Conservation (phyloP, 2,113 vertebrate species). For the Galeopterus variegatus region DNA sequence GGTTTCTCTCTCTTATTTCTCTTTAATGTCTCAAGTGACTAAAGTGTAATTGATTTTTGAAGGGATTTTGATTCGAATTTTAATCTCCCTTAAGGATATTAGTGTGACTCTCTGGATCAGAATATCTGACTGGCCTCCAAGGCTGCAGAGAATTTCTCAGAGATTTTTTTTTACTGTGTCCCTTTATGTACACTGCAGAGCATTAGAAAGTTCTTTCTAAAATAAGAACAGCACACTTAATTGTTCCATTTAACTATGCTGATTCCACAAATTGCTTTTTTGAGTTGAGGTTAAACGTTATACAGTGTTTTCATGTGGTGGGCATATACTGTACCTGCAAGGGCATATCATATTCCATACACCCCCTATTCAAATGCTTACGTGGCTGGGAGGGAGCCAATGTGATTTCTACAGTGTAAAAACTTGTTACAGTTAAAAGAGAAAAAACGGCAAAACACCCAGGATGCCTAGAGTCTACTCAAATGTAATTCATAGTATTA, state of each 20-base stretch:
- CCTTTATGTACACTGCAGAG: background rate
- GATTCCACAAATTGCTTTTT: background rate
- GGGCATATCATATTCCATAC: background rate
- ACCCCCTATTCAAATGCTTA: background rate
- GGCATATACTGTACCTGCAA: background rate
- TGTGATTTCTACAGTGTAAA: conserved; percentile 22
- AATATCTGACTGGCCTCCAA: background rate
- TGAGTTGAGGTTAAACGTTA: conserved; percentile 21
- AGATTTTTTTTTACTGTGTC: background rate
- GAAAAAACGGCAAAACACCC: background rate
- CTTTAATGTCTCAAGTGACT: background rate
- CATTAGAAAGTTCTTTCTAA: background rate
- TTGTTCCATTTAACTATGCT: conserved; percentile 8
- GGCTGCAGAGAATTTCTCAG: background rate
- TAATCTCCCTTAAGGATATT: background rate
- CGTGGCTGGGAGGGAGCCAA: background rate
- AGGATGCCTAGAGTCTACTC: background rate
- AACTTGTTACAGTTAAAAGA: background rate
- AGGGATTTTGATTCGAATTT: conserved; percentile 13
- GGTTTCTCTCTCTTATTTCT: background rate
- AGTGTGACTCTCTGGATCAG: background rate
- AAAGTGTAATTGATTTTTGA: background rate
- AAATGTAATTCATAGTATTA: background rate
- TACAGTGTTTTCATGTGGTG: background rate
- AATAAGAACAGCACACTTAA: background rate